Percentiles rank a stretch among this genome's conserved stretches.
These are phyloP conservation scores for Phenganax subtilis DNA, from an alignment of 92 coral and sea anemone species.

Conservation along the genomic window DNA sequence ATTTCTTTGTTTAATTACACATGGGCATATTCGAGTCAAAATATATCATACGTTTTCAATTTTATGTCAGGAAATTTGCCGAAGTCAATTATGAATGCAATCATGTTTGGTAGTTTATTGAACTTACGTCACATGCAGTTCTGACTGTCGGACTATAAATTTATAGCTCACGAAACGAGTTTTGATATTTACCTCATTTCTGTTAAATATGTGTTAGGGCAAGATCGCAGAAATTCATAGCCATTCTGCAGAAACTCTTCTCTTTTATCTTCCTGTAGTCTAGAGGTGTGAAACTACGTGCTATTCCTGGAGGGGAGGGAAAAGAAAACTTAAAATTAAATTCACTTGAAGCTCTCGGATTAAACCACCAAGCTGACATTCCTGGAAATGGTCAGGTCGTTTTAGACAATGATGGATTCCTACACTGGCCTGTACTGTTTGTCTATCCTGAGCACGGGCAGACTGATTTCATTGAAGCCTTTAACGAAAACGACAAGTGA, in stretches of 20 bases:
- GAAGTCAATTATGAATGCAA: neutral
- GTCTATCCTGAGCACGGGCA: slow-evolving; percentile 83
- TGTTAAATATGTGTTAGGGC: too few species aligned
- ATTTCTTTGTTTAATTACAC: too few species aligned
- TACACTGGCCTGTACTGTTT: slow-evolving; percentile 90
- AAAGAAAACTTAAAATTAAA: slow-evolving; percentile 41
- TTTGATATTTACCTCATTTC: too few species aligned
- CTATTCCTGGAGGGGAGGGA: slow-evolving; percentile 33
- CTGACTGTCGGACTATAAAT: too few species aligned
- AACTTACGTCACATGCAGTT: too few species aligned
- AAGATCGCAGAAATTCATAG: too few species aligned
- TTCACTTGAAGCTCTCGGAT: slow-evolving; percentile 29
- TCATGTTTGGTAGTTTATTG: neutral
- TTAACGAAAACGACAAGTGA: slow-evolving; percentile 79
- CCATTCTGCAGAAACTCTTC: too few species aligned
- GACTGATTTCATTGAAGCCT: slow-evolving; percentile 82
- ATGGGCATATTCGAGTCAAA: too few species aligned
- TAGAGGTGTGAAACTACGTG: slow-evolving; percentile 48
- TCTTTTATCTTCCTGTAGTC: slow-evolving; percentile 31
- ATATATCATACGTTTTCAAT: too few species aligned
- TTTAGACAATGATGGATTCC: slow-evolving; percentile 56
- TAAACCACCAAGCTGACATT: slow-evolving; percentile 45
- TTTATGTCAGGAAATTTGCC: neutral
- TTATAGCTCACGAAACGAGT: too few species aligned
- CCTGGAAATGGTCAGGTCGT: slow-evolving; percentile 64